Base-by-base conservation (phyloP, 2,113 vertebrate genomes). In the Daubentonia madagascariensis region DNA sequence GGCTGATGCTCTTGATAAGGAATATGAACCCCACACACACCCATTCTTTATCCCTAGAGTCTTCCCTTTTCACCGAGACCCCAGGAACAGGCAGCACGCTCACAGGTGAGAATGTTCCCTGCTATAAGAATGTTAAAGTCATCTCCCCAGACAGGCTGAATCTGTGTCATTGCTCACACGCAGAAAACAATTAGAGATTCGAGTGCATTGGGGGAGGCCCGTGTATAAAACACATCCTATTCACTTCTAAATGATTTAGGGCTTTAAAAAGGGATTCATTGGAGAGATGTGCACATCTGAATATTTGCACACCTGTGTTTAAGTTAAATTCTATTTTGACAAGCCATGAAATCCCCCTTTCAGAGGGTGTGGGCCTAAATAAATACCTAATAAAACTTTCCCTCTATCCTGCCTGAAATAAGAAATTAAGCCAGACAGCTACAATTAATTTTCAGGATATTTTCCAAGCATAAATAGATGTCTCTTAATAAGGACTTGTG, bases 321-420 rank as follows among this genome's bases (percentile, higher is more conserved):
- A 76, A 72, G 20, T 81, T 93, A 52, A 76, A n/a, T 78, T 85
- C 86, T 54, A 76, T 89, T 86, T 93, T 91, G 72, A 68, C 80
- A 90, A 85, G 65, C 88, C 11, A 43, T 94, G 48, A 83, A 80
- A 85, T 68, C 3, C 54, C 76, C 70, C 22, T 93, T 91, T 76
- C 54, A 86, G n/a, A 94, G 57, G 37, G 54, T 25, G 3, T 10
- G 20, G 35, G 8, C 54, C 68, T 94, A 97, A 85, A 87, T 81
- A 93, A 80, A 91, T 78, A 85, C 37, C 59, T 81, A 86, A 73
- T 75, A 72, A 90, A 93, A 93, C 23, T 48, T 59, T 79, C 22
- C 37, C 45, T 17, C 59, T 28, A 67, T 87, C 54, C 43, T 70
- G 63, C 20, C 30, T 85, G 20, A 95, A 96, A 59, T 87, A 88